Base-by-base conservation (phyloP, 2,797 vertebrate species). In the Phalloptychus januarius region DNA sequence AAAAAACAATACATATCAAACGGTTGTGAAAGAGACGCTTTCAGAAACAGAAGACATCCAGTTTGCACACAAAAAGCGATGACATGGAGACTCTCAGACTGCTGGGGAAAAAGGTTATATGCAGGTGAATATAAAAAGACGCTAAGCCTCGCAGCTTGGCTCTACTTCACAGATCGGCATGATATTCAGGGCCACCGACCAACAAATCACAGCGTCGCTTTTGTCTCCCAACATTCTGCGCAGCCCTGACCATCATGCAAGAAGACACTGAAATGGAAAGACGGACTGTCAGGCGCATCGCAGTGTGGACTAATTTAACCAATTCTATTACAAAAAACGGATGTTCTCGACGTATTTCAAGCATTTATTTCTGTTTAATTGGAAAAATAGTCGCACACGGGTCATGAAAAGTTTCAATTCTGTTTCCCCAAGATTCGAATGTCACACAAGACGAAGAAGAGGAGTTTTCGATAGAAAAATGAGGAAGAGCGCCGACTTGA, bases 221-320 rank as follows among this genome's bases (percentile, higher is more conserved):
- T n/a, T 36, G 20, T 20, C 80, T 69, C 12, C 12, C 48, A 31
- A 71, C 20, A 75, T 65, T 71, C 76, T 44, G 79, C 28, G 78
- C 28, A 91, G 87, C 90, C 88, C 86, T 73, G 89, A 48, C 46
- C 89, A 90, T 92, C 92, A 92, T 83, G 85, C 78, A 28, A 71
- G 46, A 65, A 75, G 75, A 78, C 16, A 79, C 86, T 87, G 88
- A 85, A 79, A 93, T 92, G 89, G 89, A 88, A 72, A 84, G 83
- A 90, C 79, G 65, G 82, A 87, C 83, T 77, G 75, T 10, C 65
- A n/a, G 65, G 65, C 23, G 11, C 65, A 42, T 69, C 65, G 40
- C 4, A 69, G n/a, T 5, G n/a, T 69, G 23, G 63, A 67, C 25
- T 42, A 13, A 42, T 69, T 69, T 6, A 5, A 40, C 20, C n/a